A percentile compares a stretch with the other conserved stretches of the same genome.
phyloP scores from a whole-genome alignment of 2,797 vertebrate genomes.

The Ibycter americanus region DNA sequence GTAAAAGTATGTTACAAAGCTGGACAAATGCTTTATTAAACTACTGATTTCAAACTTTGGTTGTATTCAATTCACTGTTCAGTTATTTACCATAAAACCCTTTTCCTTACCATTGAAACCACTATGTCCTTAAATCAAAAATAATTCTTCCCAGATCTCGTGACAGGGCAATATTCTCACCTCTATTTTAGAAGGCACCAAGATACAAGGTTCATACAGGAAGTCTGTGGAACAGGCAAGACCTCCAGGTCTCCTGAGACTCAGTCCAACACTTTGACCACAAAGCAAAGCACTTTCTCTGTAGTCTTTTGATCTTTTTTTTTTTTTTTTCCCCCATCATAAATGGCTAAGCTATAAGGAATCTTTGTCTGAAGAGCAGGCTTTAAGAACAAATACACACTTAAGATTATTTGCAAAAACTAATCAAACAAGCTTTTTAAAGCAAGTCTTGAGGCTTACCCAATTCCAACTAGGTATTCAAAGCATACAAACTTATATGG shows the following conservation, averaged over 20 bases:
- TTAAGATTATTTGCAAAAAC: neutral
- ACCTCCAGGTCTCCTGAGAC: neutral
- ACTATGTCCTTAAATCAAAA: neutral
- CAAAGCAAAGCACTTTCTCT: neutral
- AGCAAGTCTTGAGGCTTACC: neutral
- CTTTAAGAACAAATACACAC: neutral
- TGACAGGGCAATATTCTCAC: neutral
- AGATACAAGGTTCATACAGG: neutral
- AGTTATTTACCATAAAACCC: neutral
- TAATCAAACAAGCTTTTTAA: neutral
- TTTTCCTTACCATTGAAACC: neutral
- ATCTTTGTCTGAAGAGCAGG: neutral
- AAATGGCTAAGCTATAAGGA: neutral
- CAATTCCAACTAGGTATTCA: neutral
- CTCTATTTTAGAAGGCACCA: neutral
- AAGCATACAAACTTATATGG: fast-evolving
- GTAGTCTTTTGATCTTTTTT: neutral
- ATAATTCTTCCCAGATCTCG: neutral
- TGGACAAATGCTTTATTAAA: neutral
- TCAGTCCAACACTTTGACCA: neutral
- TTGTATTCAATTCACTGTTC: neutral
- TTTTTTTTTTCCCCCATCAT: neutral
- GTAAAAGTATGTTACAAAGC: neutral
- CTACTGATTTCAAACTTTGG: neutral
- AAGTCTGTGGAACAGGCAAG: neutral